phyloP scores from a whole-genome alignment of 2,888 invertebrate genomes.

The Autographa pulchrina region DNA sequence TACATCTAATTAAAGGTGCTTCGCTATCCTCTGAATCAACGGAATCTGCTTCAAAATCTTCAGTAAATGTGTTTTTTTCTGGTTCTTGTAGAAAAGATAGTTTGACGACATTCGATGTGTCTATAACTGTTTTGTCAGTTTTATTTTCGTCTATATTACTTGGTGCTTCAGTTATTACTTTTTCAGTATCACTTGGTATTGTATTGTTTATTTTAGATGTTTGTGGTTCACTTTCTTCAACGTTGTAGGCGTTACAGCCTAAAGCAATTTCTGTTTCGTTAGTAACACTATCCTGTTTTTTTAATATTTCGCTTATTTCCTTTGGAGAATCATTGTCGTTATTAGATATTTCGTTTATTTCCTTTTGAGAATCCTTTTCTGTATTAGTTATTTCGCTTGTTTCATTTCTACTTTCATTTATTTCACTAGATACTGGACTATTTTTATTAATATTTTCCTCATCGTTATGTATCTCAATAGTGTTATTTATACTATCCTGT shows the following conservation, averaged over 20 bases:
- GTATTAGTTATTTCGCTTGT: background rate
- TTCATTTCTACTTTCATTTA: slow-evolving; percentile 12
- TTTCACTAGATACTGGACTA: background rate
- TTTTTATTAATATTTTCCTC: background rate
- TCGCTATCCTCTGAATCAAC: slow-evolving; percentile 63
- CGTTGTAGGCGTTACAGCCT: background rate
- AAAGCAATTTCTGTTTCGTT: slow-evolving; percentile 33
- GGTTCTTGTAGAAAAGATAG: slow-evolving; percentile 11
- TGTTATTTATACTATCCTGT: too few relatives aligned
- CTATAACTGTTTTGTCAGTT: slow-evolving; percentile 9
- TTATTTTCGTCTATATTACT: background rate
- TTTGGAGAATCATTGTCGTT: background rate
- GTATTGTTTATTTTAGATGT: background rate
- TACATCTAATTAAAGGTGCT: slow-evolving; percentile 53
- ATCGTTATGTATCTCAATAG: background rate
- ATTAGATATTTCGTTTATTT: slow-evolving; percentile 5
- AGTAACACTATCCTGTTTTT: background rate
- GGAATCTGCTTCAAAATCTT: slow-evolving; percentile 58
- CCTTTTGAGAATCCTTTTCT: slow-evolving; percentile 16
- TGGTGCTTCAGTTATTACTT: background rate
- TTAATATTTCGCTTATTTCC: slow-evolving; percentile 2
- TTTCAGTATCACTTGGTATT: slow-evolving; percentile 8
- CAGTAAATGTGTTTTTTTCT: slow-evolving; percentile 14
- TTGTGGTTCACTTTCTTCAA: background rate
- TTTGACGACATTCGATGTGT: slow-evolving; percentile 30